phyloP scores from a whole-genome alignment of 2,797 vertebrate species.

The Malurus splendens region DNA sequence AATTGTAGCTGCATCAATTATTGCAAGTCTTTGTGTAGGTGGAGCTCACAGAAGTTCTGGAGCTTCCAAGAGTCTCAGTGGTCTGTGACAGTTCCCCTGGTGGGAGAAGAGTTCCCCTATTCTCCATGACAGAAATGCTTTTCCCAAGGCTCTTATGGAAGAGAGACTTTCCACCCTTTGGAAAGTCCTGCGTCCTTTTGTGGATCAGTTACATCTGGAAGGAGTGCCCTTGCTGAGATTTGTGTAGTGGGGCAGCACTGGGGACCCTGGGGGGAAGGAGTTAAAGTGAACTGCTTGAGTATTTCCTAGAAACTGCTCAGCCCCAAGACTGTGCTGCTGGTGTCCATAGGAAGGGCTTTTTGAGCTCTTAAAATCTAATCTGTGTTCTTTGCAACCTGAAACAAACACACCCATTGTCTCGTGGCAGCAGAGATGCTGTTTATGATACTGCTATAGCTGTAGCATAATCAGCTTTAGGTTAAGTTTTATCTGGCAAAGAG shows the following conservation, averaged over 20 bases:
- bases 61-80: background rate
- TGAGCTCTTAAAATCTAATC: background rate
- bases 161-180: background rate
- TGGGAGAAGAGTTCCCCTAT: background rate
- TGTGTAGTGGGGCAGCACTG: background rate
- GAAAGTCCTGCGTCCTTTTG: background rate
- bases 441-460: background rate
- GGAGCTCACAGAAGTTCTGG: background rate
- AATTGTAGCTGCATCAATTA: background rate
- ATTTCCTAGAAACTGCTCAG: background rate
- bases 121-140: background rate
- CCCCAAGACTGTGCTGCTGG: background rate
- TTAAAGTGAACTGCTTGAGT: background rate
- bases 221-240: background rate
- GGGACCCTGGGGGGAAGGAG: background rate
- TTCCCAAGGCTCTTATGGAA: background rate
- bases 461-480: background rate
- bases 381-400: background rate
- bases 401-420: background rate
- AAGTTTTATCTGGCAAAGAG: background rate
- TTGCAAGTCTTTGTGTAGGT: background rate
- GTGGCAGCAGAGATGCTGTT: background rate
- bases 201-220: fast-evolving
- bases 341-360: background rate
- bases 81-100: background rate